phyloP scores from a whole-genome alignment of 53 echinoderm and acorn worm genomes.

The Patiria pectinifera region DNA sequence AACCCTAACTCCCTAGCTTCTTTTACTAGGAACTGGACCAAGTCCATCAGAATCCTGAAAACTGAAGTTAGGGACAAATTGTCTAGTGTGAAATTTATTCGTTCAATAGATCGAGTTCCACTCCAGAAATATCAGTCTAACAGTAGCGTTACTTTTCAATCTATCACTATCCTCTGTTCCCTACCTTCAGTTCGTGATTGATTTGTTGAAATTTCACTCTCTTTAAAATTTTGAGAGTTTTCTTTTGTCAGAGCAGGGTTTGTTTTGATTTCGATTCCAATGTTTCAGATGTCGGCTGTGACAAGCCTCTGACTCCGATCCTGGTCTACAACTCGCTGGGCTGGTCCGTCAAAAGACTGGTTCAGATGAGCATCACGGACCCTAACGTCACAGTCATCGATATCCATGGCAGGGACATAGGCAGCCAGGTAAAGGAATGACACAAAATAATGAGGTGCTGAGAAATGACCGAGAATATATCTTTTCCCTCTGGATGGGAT shows the following conservation, averaged over 20 bases:
- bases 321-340: constrained; percentile 86
- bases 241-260: not conserved
- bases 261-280: not conserved
- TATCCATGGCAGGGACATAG: constrained; percentile 56
- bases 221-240: not conserved
- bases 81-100: too few species aligned
- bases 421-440: constrained; percentile 66
- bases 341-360: constrained; percentile 71
- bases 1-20: too few species aligned
- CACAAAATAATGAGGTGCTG: not conserved
- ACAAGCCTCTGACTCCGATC: constrained; percentile 49
- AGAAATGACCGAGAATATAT: not conserved
- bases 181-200: too few species aligned
- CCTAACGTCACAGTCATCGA: constrained; percentile 72
- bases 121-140: too few species aligned
- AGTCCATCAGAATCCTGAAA: too few species aligned
- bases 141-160: too few species aligned
- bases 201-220: too few species aligned
- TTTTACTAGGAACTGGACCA: too few species aligned
- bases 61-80: too few species aligned
- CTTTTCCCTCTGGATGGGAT: not conserved
- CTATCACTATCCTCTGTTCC: too few species aligned
- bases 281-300: constrained; percentile 26
- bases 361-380: constrained; percentile 57
- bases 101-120: too few species aligned